Percentiles rank a stretch among this genome's conserved stretches.
These are phyloP conservation scores for Callospermophilus lateralis DNA, from an alignment of 2,113 vertebrate species.

Conservation along the genomic window DNA sequence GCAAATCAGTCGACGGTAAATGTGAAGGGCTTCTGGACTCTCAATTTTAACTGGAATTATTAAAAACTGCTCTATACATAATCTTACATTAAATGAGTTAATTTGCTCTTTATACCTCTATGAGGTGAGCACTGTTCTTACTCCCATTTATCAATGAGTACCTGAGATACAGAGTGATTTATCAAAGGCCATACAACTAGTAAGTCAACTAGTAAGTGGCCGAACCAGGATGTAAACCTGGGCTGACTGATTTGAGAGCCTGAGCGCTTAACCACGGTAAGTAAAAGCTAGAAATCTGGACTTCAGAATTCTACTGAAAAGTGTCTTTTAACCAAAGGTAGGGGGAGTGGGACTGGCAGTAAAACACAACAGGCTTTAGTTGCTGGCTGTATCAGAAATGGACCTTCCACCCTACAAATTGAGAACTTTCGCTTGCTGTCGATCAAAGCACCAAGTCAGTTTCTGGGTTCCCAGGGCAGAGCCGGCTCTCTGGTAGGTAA, in stretches of 20 bases:
- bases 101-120: not conserved
- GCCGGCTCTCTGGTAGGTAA: rapidly evolving
- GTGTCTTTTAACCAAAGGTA: not conserved
- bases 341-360: not conserved
- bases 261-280: not conserved
- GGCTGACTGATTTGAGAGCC: not conserved
- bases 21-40: not conserved
- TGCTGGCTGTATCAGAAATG: not conserved
- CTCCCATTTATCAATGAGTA: not conserved
- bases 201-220: not conserved
- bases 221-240: not conserved
- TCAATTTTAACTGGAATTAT: not conserved
- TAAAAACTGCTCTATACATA: not conserved
- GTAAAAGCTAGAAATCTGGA: not conserved
- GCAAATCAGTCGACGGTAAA: not conserved
- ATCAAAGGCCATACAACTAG: not conserved
- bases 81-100: not conserved
- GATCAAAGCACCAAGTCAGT: rapidly evolving
- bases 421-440: not conserved
- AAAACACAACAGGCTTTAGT: not conserved
- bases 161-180: not conserved
- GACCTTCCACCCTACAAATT: not conserved
- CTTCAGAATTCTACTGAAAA: not conserved
- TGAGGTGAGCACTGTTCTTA: not conserved
- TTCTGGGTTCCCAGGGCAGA: rapidly evolving